phyloP scores from a whole-genome alignment of 1,140 invertebrate species.

The Tetramorium parvispinum region DNA sequence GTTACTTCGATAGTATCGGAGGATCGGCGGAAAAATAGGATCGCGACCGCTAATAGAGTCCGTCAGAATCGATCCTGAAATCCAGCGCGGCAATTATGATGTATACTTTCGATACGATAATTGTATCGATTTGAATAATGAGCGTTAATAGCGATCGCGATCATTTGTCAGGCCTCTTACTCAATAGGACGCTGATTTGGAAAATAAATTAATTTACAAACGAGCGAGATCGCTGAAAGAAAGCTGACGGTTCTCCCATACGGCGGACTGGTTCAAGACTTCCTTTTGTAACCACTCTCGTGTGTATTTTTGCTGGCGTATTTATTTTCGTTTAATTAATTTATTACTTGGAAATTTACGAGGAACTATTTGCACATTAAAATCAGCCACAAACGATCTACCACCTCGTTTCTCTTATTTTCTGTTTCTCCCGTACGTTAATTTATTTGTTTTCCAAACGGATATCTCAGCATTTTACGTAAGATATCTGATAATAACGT shows the following conservation, averaged over 20 bases:
- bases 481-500: constrained; percentile 8
- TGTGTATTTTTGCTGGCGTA: too few species aligned
- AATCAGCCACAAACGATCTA: neutral
- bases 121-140: neutral
- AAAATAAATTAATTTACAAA: constrained; percentile 3
- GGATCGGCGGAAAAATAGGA: neutral
- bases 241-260: neutral
- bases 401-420: too few species aligned
- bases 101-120: neutral
- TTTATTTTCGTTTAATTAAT: neutral
- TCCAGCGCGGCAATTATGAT: neutral
- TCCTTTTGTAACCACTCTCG: neutral
- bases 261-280: neutral
- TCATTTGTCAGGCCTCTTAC: neutral
- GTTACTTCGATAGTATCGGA: neutral
- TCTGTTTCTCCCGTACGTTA: neutral
- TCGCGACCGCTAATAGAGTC: neutral
- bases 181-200: neutral
- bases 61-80: neutral
- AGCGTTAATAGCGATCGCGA: neutral
- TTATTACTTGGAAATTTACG: neutral
- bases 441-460: neutral
- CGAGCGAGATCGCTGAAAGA: neutral
- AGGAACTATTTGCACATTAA: neutral
- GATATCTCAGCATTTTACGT: neutral